Conservation (phyloP, 2,888 invertebrate species). For the Drosophila kuntzei region DNA sequence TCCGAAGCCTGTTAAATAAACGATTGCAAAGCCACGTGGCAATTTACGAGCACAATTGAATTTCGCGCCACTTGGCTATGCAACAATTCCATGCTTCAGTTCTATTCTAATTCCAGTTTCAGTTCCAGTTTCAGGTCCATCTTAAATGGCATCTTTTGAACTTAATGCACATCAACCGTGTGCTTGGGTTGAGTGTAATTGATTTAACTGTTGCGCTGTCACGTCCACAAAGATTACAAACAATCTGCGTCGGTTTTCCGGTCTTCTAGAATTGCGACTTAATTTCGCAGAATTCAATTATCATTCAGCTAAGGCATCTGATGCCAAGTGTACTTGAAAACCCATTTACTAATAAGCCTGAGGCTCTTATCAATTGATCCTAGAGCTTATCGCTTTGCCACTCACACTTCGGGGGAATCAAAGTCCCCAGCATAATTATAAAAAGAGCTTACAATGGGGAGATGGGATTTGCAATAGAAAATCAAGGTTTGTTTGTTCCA, state of each 20-base stretch:
- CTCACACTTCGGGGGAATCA: background rate
- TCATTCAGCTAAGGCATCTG: constrained; percentile 11
- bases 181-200: constrained; percentile 25
- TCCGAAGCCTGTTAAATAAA: constrained; percentile 27
- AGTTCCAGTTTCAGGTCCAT: background rate
- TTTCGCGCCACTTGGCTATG: constrained; percentile 31
- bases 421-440: constrained; percentile 32
- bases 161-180: constrained; percentile 20
- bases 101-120: background rate
- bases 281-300: constrained; percentile 28
- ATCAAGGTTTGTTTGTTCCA: background rate
- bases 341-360: constrained; percentile 27
- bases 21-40: constrained; percentile 33
- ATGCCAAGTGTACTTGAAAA: constrained; percentile 8
- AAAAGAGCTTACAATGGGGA: constrained; percentile 2
- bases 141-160: constrained; percentile 28
- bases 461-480: background rate
- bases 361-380: constrained; percentile 1
- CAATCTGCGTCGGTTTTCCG: background rate
- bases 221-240: constrained; percentile 21
- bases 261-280: constrained; percentile 9
- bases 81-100: constrained; percentile 10
- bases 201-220: constrained; percentile 30
- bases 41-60: constrained; percentile 55
- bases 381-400: constrained; percentile 11